These are phyloP conservation scores for Leistus spinibarbis DNA, from an alignment of 2,888 invertebrate genomes.

Conservation along the genomic window DNA sequence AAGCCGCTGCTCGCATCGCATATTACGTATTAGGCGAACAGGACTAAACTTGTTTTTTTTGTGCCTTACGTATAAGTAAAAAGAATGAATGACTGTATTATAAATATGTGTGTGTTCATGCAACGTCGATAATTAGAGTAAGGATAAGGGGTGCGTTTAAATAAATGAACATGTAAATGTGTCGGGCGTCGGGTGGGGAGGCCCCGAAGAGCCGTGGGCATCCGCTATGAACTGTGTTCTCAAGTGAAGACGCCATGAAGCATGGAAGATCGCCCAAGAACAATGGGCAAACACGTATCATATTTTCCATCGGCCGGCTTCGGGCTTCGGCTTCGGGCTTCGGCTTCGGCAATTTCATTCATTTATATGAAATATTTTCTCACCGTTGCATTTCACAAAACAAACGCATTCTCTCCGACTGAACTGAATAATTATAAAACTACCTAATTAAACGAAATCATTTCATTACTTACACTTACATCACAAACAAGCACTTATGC, in stretches of 20 bases:
- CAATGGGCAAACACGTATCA: background rate
- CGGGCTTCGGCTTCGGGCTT: too few relatives aligned
- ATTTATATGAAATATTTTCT: background rate
- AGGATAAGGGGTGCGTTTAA: background rate
- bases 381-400: background rate
- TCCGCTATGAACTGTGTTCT: background rate
- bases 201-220: background rate
- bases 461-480: too few relatives aligned
- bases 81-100: background rate
- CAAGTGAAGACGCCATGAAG: background rate
- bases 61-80: too few relatives aligned
- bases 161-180: background rate
- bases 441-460: background rate
- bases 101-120: background rate
- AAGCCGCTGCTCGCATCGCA: too few relatives aligned
- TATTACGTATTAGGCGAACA: too few relatives aligned
- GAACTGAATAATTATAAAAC: background rate
- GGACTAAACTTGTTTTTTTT: too few relatives aligned
- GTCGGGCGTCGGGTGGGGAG: background rate
- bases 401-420: background rate
- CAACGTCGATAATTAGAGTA: slow-evolving; percentile 2
- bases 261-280: background rate
- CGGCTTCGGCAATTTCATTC: background rate
- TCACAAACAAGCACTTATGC: too few relatives aligned
- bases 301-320: background rate